Evolutionary conservation across 2,797 vertebrate species (phyloP).

Genomic region (Gymnoscopelus microlampas): DNA sequence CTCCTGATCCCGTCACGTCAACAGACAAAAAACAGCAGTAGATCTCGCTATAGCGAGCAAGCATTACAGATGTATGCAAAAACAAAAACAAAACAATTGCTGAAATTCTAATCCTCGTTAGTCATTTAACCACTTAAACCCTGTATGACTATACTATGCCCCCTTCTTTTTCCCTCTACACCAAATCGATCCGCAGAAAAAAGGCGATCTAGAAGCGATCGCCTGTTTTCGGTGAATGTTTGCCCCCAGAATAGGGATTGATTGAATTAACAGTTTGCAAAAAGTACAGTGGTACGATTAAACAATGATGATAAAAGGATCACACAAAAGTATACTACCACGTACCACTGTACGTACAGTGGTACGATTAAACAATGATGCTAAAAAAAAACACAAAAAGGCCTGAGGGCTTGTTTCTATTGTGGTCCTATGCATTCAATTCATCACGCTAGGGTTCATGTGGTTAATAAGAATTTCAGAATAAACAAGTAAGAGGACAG

Average conservation of each 20-base stretch:
- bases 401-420: no score
- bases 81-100: not conserved
- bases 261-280: no score
- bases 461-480: slow-evolving; percentile 8
- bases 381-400: no score
- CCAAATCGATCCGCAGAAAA: not conserved
- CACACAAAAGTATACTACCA: no score
- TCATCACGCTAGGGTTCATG: no score
- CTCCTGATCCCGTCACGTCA: slow-evolving; percentile 30
- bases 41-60: slow-evolving; percentile 4
- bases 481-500: slow-evolving; percentile 38
- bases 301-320: no score
- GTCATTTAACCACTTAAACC: slow-evolving; percentile 24
- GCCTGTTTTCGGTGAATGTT: not conserved
- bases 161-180: not conserved
- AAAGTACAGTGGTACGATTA: no score
- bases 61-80: slow-evolving; percentile 30
- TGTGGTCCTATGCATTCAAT: no score
- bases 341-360: no score
- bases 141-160: not conserved
- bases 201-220: no score
- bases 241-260: no score
- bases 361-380: no score
- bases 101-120: slow-evolving; percentile 22
- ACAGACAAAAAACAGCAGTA: slow-evolving; percentile 22